Percentiles rank a stretch among this genome's conserved stretches.
Evolutionary conservation across 2,797 vertebrate genomes (phyloP).

Genomic region (Heterohyrax brucei): DNA sequence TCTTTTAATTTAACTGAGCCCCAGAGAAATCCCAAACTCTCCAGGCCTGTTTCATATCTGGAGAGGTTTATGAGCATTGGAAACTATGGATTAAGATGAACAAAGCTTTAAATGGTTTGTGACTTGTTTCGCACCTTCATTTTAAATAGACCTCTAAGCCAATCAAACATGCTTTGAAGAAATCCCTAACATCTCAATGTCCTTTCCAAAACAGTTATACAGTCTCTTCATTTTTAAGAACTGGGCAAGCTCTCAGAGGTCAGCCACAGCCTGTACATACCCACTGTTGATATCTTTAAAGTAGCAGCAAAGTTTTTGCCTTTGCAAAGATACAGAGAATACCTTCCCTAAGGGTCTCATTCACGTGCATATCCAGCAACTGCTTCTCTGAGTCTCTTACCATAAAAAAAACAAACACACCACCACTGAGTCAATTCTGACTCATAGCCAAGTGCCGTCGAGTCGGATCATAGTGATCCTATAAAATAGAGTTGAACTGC

Average conservation of each 20-base stretch:
- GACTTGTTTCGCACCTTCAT: conserved; percentile 34
- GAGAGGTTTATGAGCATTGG: conserved; percentile 58
- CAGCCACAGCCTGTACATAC: neutral
- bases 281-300: neutral
- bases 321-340: neutral
- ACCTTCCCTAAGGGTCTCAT: neutral
- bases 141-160: conserved; percentile 57
- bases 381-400: neutral
- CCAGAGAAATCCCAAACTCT: conserved; percentile 51
- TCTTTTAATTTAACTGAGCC: conserved; percentile 68
- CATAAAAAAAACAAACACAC: neutral
- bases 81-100: conserved; percentile 70
- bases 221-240: conserved; percentile 39
- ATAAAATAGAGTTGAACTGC: too few species aligned
- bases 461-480: too few species aligned
- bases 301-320: conserved; percentile 20
- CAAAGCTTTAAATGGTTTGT: conserved; percentile 48
- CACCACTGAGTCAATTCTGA: too few species aligned
- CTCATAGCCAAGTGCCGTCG: too few species aligned
- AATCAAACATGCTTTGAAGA: conserved; percentile 53
- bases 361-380: neutral
- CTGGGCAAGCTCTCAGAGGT: neutral
- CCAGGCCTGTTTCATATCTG: conserved; percentile 27
- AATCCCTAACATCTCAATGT: conserved; percentile 30
- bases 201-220: conserved; percentile 37